Conservation (phyloP, 2,888 invertebrate genomes). For the Xanthorhoe designata region DNA sequence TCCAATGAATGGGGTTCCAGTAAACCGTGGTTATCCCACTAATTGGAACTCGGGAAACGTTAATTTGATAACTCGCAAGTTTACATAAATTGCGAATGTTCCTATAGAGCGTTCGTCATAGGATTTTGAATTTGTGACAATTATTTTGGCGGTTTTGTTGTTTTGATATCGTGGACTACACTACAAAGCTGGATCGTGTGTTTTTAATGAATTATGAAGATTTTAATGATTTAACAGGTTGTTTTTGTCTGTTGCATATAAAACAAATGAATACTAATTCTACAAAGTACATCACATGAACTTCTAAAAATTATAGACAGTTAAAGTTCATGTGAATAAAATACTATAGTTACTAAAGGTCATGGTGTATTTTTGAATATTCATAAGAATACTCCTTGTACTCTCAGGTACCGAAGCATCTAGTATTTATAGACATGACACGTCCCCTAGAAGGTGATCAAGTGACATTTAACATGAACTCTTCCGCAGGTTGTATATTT, state of each 20-base stretch:
- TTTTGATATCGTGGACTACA: conserved; percentile 20
- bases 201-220: neutral
- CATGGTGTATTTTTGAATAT: neutral
- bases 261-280: no score
- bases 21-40: conserved; percentile 55
- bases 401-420: neutral
- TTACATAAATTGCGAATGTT: conserved; percentile 54
- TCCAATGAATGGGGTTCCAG: conserved; percentile 54
- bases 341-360: neutral
- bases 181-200: conserved; percentile 15
- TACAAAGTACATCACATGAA: no score
- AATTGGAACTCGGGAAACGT: conserved; percentile 62
- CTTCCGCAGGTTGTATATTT: conserved; percentile 63
- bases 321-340: neutral
- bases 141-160: conserved; percentile 21
- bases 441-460: conserved; percentile 69
- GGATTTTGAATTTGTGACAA: conserved; percentile 23
- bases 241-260: no score
- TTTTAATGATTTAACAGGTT: no score
- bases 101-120: conserved; percentile 36
- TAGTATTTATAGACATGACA: conserved; percentile 41
- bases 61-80: conserved; percentile 60
- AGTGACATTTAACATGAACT: conserved; percentile 73
- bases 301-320: neutral
- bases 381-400: neutral